A percentile compares a stretch with the other conserved stretches of the same genome.
These are phyloP conservation scores for Turritopsis dohrnii DNA, from an alignment of 30 jellyfish, hydroid and myxozoan genomes.

Conservation along the genomic window DNA sequence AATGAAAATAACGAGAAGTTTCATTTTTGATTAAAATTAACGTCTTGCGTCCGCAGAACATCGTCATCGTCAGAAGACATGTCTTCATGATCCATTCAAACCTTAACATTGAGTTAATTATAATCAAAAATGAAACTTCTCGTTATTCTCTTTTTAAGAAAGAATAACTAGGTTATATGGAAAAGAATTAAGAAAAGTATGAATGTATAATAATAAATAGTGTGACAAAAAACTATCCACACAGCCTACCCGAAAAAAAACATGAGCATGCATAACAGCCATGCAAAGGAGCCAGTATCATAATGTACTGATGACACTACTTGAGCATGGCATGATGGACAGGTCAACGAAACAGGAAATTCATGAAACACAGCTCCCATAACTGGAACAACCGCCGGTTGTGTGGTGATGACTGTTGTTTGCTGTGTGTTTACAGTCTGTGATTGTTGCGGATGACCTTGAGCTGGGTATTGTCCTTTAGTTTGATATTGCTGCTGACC, in stretches of 20 bases:
- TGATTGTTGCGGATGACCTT: constrained; percentile 41
- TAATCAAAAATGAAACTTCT: too few species aligned
- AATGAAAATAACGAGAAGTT: too few species aligned
- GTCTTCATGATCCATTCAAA: too few species aligned
- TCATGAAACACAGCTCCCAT: constrained; percentile 49
- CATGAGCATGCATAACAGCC: constrained; percentile 64
- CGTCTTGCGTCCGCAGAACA: too few species aligned
- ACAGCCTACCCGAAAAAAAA: constrained; percentile 58
- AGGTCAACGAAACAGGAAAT: constrained; percentile 60
- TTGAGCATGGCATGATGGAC: constrained; percentile 71
- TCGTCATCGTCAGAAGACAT: too few species aligned
- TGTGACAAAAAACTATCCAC: neutral
- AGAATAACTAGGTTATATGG: too few species aligned
- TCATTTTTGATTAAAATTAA: too few species aligned
- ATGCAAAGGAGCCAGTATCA: constrained; percentile 66
- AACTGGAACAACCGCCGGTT: constrained; percentile 49
- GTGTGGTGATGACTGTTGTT: constrained; percentile 62
- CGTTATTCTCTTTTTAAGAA: too few species aligned
- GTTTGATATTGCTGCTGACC: constrained; percentile 25
- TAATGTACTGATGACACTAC: constrained; percentile 58
- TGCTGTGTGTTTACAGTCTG: neutral
- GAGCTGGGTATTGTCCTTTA: constrained; percentile 31
- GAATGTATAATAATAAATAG: neutral
- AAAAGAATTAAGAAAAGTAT: neutral
- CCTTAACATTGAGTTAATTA: too few species aligned